Evolutionary conservation across 2,888 invertebrate species (phyloP).

Genomic region (Phasia obesa): DNA sequence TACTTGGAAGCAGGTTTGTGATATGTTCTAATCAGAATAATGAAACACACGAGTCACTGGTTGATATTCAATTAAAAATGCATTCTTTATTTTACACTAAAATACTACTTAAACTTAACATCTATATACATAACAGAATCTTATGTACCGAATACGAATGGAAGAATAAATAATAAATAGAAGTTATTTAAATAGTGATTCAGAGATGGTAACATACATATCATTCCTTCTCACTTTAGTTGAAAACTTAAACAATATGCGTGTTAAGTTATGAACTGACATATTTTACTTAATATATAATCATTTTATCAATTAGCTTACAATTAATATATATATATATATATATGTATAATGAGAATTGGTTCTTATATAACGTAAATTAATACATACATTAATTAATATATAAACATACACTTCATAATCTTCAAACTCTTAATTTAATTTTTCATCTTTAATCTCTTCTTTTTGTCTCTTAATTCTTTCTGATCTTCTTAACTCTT

Average conservation of each 20-base stretch:
- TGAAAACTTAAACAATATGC: neutral
- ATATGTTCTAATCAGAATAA: neutral
- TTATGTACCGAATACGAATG: neutral
- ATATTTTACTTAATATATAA: neutral
- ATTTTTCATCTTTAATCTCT: neutral
- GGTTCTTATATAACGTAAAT: neutral
- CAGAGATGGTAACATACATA: conserved; percentile 6
- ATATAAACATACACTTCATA: neutral
- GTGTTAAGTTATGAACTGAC: no score
- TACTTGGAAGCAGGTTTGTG: no score
- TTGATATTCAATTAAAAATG: neutral
- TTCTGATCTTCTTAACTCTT: conserved; percentile 21
- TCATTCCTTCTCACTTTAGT: conserved; percentile 19
- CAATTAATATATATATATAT: neutral
- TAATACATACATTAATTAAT: neutral
- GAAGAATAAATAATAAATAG: neutral
- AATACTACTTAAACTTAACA: neutral
- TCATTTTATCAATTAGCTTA: neutral
- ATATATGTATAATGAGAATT: neutral
- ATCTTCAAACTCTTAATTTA: neutral
- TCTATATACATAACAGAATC: neutral
- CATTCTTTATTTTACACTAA: neutral
- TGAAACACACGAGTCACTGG: neutral
- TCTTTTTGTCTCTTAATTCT: conserved; percentile 29
- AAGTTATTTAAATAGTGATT: neutral